Conservation (phyloP, 53 echinoderm and acorn worm genomes). For the Echinarachnius parma region DNA sequence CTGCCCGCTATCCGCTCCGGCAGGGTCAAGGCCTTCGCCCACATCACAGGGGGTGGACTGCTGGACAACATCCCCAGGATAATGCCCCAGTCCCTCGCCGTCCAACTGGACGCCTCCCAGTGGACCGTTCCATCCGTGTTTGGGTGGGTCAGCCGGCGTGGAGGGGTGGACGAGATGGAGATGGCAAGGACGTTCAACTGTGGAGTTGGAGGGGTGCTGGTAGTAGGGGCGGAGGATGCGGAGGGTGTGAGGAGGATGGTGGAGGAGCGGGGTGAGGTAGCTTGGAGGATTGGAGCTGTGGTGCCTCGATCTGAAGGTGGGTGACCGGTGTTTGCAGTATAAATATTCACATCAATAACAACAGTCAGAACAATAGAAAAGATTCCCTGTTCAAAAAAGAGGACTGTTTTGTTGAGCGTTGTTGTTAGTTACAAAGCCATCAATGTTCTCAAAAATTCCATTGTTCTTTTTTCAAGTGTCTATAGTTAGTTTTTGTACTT, state of each 20-base stretch:
- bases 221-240: slow-evolving; percentile 48
- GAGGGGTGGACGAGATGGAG: slow-evolving; percentile 80
- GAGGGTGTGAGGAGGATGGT: slow-evolving; percentile 61
- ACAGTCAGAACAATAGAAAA: no score
- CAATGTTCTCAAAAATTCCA: no score
- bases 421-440: no score
- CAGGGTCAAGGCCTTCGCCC: slow-evolving; percentile 92
- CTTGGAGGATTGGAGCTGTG: slow-evolving; percentile 70
- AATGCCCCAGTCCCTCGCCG: slow-evolving; percentile 67
- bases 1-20: slow-evolving; percentile 72
- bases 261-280: slow-evolving; percentile 54
- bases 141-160: slow-evolving; percentile 81
- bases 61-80: slow-evolving; percentile 85
- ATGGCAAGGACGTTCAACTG: slow-evolving; percentile 99
- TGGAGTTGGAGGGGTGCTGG: slow-evolving; percentile 83
- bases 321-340: no score
- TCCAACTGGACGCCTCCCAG: slow-evolving; percentile 71
- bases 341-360: no score
- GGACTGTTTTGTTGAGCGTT: no score
- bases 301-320: slow-evolving; percentile 23
- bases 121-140: slow-evolving; percentile 94
- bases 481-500: no score
- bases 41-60: slow-evolving; percentile 99
- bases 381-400: neutral
- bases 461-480: no score